Conservation (phyloP, 2,888 invertebrate species). For the Linhomoeus sp. region DNA sequence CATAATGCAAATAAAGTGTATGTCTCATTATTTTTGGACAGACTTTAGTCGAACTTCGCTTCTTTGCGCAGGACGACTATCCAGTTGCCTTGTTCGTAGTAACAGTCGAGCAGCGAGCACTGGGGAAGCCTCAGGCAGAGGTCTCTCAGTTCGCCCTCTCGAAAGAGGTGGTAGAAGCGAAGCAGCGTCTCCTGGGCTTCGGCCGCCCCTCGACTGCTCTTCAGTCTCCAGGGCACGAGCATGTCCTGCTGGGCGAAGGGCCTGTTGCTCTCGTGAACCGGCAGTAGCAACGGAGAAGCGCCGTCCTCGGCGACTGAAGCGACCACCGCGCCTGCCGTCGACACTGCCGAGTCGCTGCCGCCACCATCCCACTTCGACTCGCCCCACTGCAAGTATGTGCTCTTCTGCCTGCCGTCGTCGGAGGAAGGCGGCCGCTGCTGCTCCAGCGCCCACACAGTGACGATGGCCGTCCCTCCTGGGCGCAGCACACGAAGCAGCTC, state of each 20-base stretch:
- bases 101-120: slow-evolving; percentile 10
- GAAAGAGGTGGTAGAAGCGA: slow-evolving; percentile 25
- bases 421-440: slow-evolving; percentile 34
- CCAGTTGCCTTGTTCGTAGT: slow-evolving; percentile 25
- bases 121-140: slow-evolving; percentile 10
- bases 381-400: slow-evolving; percentile 42
- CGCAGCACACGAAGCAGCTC: slow-evolving; percentile 56
- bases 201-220: slow-evolving; percentile 2
- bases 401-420: too few species aligned
- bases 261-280: slow-evolving; percentile 72
- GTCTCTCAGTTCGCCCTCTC: slow-evolving; percentile 18
- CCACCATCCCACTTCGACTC: background rate
- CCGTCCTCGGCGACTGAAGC: too few species aligned
- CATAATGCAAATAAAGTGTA: too few species aligned
- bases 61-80: slow-evolving; percentile 14
- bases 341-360: slow-evolving; percentile 6
- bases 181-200: background rate
- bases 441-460: slow-evolving; percentile 92
- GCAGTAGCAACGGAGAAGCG: too few species aligned
- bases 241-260: slow-evolving; percentile 72
- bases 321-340: slow-evolving; percentile 11
- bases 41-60: too few species aligned
- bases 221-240: slow-evolving; percentile 82
- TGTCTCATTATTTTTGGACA: too few species aligned
- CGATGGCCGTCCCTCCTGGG: slow-evolving; percentile 52